These are phyloP conservation scores for Psylliodes chrysocephalus DNA, from an alignment of 2,888 invertebrate species.

Conservation along the genomic window DNA sequence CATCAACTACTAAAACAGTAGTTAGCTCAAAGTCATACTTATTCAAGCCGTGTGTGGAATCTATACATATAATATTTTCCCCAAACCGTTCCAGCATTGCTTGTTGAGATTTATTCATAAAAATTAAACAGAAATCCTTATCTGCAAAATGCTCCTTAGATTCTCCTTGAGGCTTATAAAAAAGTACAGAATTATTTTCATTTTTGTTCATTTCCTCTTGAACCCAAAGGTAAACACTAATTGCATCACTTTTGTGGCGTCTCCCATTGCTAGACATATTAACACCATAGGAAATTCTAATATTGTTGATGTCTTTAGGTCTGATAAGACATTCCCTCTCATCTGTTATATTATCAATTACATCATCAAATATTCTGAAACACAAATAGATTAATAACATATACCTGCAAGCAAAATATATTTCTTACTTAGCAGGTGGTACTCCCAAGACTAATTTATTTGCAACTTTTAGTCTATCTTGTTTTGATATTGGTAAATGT, in stretches of 20 bases:
- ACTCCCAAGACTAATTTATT: no score
- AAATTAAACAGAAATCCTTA: neutral
- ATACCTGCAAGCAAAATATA: no score
- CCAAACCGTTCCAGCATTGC: neutral
- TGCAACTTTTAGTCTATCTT: no score
- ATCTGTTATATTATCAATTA: no score
- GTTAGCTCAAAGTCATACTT: slow-evolving; percentile 23
- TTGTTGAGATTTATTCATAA: neutral
- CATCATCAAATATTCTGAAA: no score
- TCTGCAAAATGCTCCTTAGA: no score
- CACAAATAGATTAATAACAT: no score
- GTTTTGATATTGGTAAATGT: no score
- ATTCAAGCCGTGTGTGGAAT: slow-evolving; percentile 23
- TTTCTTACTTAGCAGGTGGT: no score
- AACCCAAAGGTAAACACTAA: slow-evolving; percentile 2
- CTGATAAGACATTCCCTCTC: no score
- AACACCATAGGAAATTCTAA: no score
- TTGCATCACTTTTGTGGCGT: slow-evolving; percentile 14
- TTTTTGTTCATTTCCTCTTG: neutral
- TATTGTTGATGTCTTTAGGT: neutral
- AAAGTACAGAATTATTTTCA: neutral
- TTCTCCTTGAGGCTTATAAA: neutral
- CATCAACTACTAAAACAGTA: neutral
- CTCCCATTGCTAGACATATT: neutral
- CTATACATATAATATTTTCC: slow-evolving; percentile 3